Evolutionary conservation across 1,140 invertebrate genomes (phyloP).

Genomic region (Drosophila tsacasi): DNA sequence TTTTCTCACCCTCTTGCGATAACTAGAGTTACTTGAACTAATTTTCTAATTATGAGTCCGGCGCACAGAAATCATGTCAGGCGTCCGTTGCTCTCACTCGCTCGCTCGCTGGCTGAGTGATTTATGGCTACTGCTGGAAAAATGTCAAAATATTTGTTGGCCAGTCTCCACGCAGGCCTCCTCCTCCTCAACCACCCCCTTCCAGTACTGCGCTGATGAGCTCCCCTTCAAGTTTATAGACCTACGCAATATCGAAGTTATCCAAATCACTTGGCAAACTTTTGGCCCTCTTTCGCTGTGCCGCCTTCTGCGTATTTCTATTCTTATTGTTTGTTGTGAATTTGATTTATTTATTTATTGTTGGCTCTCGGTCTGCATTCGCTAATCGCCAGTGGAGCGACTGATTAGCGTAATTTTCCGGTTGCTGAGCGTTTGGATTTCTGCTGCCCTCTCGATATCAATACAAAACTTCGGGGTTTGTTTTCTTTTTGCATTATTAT

Average conservation of each 20-base stretch:
- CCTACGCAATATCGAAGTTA: constrained; percentile 73
- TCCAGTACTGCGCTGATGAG: neutral
- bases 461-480: constrained; percentile 32
- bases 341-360: constrained; percentile 83
- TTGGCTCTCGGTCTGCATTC: constrained; percentile 42
- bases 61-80: constrained; percentile 73
- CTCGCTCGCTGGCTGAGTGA: constrained; percentile 56
- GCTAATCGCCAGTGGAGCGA: constrained; percentile 77
- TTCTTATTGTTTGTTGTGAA: constrained; percentile 39
- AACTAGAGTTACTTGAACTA: constrained; percentile 57
- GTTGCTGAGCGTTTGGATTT: constrained; percentile 29
- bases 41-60: constrained; percentile 83
- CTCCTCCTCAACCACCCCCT: neutral
- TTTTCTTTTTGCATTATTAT: constrained; percentile 32
- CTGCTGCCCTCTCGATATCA: constrained; percentile 35
- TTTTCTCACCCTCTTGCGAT: constrained; percentile 7
- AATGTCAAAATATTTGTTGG: constrained; percentile 80
- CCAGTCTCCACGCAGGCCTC: constrained; percentile 19
- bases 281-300: constrained; percentile 33
- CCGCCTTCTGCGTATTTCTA: constrained; percentile 12
- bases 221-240: constrained; percentile 30
- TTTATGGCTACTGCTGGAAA: constrained; percentile 78
- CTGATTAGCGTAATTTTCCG: constrained; percentile 81
- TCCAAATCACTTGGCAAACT: constrained; percentile 77
- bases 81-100: constrained; percentile 26